Evolutionary conservation across 1,140 invertebrate species (phyloP), one percentile per base, ranked within the genome.

Genomic region (Conus betulinus): DNA sequence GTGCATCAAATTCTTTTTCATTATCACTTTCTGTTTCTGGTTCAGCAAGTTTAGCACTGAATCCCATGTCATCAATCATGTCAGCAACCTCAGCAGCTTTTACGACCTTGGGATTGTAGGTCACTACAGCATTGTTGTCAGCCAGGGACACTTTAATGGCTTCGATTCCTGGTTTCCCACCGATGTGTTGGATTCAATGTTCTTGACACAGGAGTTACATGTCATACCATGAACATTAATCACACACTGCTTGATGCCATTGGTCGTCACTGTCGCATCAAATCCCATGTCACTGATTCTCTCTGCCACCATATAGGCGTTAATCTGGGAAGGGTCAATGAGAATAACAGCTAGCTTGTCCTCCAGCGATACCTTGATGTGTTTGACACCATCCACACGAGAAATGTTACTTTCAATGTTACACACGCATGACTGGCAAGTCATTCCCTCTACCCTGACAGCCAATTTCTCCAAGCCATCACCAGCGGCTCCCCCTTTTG

Each of bases 141-240:
- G 90, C 88, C 13, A 95, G 88, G 2, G 93, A 93, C 11, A 95
- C 94, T 78, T 90, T 89, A 25, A 95, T 93, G 52, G 91, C 89
- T 20, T 92, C 84, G 3, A 95, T 91, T 15, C 95, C 95, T 52
- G 90, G 39, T 57, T 92, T 92, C 52, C 85, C 87, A 11, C 89
- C 85, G 0, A 93, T 90, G 67, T 92, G 67, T 92, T 92, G 23
- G 91, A 88, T 91, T 95, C 95, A 87, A 96, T 95, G 63, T 92
- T 95, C 55, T 90, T 90, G 3, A 95, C 95, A 91, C 95, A 96
- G 15, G 95, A 95, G 89, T 95, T 92, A 90, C 95, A 96, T 0
- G 95, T 95, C 95, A 96, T 96, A 13, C 95, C 95, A 60, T 93
- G 90, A 3, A 94, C 90, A 51, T 88, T 84, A 71, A 94, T 91